Percentiles rank a stretch among this genome's conserved stretches.
Conservation (phyloP, 2,113 vertebrate genomes). For the Antennarius striatus region DNA sequence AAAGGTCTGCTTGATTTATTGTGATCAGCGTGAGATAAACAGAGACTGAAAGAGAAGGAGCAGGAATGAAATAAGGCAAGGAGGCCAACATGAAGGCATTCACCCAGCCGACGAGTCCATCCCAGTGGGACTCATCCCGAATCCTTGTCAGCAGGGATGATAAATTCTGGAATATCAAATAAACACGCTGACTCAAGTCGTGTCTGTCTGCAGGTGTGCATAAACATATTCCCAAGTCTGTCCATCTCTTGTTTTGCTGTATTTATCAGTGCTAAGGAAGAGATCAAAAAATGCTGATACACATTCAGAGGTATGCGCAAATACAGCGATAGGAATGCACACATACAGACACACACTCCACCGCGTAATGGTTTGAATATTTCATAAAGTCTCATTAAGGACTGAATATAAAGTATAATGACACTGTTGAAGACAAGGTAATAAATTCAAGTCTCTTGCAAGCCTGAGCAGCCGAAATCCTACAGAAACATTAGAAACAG, state of each 20-base stretch:
- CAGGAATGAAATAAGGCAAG: slow-evolving; percentile 25
- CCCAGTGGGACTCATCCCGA: slow-evolving; percentile 27
- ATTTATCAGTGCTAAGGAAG: slow-evolving; percentile 42
- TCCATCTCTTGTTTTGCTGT: slow-evolving; percentile 27
- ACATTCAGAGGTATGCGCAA: slow-evolving; percentile 13
- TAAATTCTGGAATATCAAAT: slow-evolving; percentile 54
- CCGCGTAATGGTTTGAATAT: slow-evolving; percentile 70
- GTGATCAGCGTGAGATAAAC: slow-evolving; percentile 14
- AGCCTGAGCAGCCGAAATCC: slow-evolving; percentile 46
- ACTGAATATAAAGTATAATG: slow-evolving; percentile 56
- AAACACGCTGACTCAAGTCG: slow-evolving; percentile 30
- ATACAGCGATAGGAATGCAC: not conserved
- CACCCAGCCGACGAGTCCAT: slow-evolving; percentile 31
- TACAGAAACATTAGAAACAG: slow-evolving; percentile 33
- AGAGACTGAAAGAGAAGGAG: slow-evolving; percentile 16
- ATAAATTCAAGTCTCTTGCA: slow-evolving; percentile 56
- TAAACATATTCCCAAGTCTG: slow-evolving; percentile 31
- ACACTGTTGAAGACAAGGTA: slow-evolving; percentile 45
- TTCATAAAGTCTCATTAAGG: slow-evolving; percentile 73
- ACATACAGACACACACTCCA: slow-evolving; percentile 37
- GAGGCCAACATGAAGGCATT: slow-evolving; percentile 22
- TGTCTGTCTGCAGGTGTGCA: slow-evolving; percentile 24
- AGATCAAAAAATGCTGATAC: slow-evolving; percentile 49
- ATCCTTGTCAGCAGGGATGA: slow-evolving; percentile 42
- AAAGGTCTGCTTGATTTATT: slow-evolving; percentile 66